phyloP scores from a whole-genome alignment of 2,797 vertebrate genomes.

The Alcedo atthis region DNA sequence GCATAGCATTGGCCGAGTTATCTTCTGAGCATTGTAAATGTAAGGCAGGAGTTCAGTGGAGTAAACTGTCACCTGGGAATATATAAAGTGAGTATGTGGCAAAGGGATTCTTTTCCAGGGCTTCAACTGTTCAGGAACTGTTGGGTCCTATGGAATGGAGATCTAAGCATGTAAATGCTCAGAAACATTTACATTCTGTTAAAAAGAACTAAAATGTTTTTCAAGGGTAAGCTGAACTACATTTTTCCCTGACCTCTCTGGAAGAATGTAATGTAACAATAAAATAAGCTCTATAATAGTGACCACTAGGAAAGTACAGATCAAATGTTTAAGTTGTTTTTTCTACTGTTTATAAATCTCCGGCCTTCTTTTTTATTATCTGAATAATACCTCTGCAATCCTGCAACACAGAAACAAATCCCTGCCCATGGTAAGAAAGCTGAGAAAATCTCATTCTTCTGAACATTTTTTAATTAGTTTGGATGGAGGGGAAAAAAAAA shows the following conservation, averaged over 20 bases:
- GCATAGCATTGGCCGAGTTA: background rate
- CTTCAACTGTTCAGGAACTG: background rate
- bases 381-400: background rate
- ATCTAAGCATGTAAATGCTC: background rate
- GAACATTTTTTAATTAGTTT: constrained; percentile 23
- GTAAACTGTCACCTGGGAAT: constrained; percentile 10
- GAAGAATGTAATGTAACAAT: background rate
- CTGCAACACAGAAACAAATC: constrained; percentile 35
- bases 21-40: constrained; percentile 9
- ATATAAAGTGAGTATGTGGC: background rate
- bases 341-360: constrained; percentile 16
- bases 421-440: constrained; percentile 3
- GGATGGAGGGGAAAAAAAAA: background rate
- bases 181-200: background rate
- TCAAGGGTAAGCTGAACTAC: background rate
- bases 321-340: background rate
- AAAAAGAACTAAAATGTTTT: background rate
- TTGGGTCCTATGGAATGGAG: background rate
- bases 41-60: background rate
- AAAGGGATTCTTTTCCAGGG: constrained; percentile 3
- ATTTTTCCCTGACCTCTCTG: background rate
- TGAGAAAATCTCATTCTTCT: constrained; percentile 32
- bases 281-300: background rate
- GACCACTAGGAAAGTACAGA: background rate
- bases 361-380: background rate